Conservation (phyloP, 2,888 invertebrate genomes). For the Oasisia sp. region DNA sequence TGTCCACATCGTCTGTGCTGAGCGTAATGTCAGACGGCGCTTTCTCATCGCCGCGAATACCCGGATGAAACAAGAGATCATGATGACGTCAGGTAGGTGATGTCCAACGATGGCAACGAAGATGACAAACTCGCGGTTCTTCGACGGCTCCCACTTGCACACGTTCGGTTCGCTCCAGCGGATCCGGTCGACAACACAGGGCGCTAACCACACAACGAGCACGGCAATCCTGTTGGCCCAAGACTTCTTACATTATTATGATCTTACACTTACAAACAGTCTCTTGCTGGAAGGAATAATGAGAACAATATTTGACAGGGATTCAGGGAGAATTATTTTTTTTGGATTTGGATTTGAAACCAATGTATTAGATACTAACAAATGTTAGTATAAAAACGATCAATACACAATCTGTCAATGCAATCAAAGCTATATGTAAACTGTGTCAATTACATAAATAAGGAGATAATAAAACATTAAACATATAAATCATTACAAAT, state of each 20-base stretch:
- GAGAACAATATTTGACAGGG: too few species aligned
- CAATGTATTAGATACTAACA: too few species aligned
- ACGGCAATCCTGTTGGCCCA: conserved; percentile 47
- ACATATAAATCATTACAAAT: too few species aligned
- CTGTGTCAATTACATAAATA: too few species aligned
- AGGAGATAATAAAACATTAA: too few species aligned
- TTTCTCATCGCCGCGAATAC: conserved; percentile 22
- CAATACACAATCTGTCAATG: too few species aligned
- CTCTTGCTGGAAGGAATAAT: too few species aligned
- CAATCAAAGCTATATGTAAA: too few species aligned
- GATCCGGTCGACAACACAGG: conserved; percentile 54
- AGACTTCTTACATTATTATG: neutral
- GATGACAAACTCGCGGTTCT: conserved; percentile 56
- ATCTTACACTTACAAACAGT: too few species aligned
- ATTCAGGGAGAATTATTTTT: too few species aligned
- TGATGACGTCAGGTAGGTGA: conserved; percentile 52
- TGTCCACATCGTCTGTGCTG: neutral
- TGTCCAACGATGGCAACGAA: conserved; percentile 58
- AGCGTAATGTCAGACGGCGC: neutral
- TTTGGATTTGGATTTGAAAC: too few species aligned
- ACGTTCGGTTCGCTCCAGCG: conserved; percentile 43
- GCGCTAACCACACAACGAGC: conserved; percentile 54
- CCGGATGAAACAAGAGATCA: conserved; percentile 31
- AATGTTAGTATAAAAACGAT: too few species aligned
- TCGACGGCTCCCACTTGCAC: conserved; percentile 58